These are phyloP conservation scores for Hephaestus fuliginosus DNA, from an alignment of 2,797 vertebrate species.

Conservation along the genomic window DNA sequence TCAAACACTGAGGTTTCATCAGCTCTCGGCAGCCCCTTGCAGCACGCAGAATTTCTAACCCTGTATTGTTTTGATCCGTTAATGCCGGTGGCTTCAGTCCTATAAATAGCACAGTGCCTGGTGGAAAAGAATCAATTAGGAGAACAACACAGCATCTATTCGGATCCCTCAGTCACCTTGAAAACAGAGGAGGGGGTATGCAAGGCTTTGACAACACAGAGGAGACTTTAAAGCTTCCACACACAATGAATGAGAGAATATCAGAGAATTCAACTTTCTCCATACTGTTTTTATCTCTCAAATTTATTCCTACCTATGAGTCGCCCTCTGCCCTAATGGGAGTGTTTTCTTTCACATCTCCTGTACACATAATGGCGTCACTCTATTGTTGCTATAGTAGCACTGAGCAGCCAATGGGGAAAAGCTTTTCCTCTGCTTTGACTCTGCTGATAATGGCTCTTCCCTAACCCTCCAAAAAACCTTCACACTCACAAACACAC, in stretches of 20 bases:
- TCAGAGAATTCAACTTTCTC: background rate
- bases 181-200: constrained; percentile 6
- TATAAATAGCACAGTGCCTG: constrained; percentile 64
- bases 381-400: constrained; percentile 76
- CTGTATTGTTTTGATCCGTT: constrained; percentile 51
- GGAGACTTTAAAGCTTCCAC: background rate
- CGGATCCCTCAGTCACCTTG: constrained; percentile 51
- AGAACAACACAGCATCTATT: constrained; percentile 39
- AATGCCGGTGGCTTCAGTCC: constrained; percentile 42
- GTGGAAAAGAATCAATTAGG: constrained; percentile 57
- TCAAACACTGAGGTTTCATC: constrained; percentile 28
- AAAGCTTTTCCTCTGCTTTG: constrained; percentile 27
- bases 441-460: constrained; percentile 44
- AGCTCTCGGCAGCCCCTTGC: constrained; percentile 10
- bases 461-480: constrained; percentile 8
- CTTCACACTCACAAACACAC: background rate
- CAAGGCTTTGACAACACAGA: constrained; percentile 1
- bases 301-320: background rate
- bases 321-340: constrained; percentile 32
- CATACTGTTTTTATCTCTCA: background rate
- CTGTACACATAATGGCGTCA: constrained; percentile 49
- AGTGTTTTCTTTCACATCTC: constrained; percentile 44
- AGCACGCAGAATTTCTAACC: constrained; percentile 21
- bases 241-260: background rate
- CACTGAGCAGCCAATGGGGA: constrained; percentile 48